Percentiles rank a stretch among this genome's conserved stretches.
These are phyloP conservation scores for Ibidorhyncha struthersii DNA, from an alignment of 2,113 vertebrate species.

Conservation along the genomic window DNA sequence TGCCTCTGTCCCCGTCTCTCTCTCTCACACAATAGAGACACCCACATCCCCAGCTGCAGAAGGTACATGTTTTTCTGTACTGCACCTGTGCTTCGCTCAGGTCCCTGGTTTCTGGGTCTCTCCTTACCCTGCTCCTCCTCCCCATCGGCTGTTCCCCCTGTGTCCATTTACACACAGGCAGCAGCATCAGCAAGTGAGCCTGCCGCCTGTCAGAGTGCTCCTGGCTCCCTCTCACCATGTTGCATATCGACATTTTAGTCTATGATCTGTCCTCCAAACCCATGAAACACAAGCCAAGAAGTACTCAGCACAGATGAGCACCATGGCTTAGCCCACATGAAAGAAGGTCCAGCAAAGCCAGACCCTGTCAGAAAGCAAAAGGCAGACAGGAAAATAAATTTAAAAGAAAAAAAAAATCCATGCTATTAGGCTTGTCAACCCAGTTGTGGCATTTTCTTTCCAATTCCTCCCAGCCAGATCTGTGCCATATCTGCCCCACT, in stretches of 20 bases:
- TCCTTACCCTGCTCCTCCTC: background rate
- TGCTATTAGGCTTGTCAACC: background rate
- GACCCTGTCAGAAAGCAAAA: background rate
- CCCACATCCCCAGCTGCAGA: background rate
- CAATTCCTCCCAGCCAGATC: constrained; percentile 19
- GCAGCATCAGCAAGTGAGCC: background rate
- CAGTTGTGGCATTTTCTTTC: constrained; percentile 37
- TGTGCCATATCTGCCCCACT: background rate
- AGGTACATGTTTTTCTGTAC: background rate
- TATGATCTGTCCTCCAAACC: constrained; percentile 12
- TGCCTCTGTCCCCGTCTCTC: background rate
- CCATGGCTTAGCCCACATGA: background rate
- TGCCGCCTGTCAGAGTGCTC: background rate
- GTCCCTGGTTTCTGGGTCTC: background rate
- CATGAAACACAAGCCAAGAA: constrained; percentile 16
- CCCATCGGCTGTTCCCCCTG: background rate
- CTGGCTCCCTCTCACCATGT: constrained; percentile 20
- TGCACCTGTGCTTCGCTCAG: background rate
- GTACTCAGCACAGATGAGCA: background rate
- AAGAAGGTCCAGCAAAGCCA: background rate
- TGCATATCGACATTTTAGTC: constrained; percentile 33
- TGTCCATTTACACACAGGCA: background rate
- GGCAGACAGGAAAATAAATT: background rate
- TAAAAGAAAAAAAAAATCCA: background rate
- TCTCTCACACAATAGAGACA: background rate